phyloP scores from a whole-genome alignment of 2,113 vertebrate genomes.

The Mustelus asterias region DNA sequence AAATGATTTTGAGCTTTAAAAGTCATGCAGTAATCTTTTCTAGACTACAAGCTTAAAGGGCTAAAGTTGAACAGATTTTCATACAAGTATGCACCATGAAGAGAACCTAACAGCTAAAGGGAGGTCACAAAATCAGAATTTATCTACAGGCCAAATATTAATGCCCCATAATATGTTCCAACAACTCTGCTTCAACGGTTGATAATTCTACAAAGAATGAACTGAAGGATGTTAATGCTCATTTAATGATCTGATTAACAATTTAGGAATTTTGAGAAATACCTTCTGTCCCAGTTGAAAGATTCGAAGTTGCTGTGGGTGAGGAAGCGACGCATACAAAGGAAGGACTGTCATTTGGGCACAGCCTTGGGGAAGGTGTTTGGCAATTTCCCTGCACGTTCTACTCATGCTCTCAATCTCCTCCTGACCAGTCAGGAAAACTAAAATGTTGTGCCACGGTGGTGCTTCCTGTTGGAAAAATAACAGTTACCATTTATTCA shows the following conservation, averaged over 20 bases:
- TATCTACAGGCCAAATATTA: background rate
- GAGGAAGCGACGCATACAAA: constrained; percentile 86
- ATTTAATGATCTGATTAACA: background rate
- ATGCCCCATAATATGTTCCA: background rate
- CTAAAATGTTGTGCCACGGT: constrained; percentile 79
- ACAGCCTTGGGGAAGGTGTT: constrained; percentile 77
- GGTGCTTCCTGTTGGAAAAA: constrained; percentile 69
- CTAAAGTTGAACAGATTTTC: background rate
- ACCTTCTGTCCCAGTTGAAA: constrained; percentile 84
- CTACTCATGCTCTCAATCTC: constrained; percentile 92
- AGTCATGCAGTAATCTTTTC: background rate
- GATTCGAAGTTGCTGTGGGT: constrained; percentile 78
- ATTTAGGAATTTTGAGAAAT: constrained; percentile 18
- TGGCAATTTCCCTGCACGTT: constrained; percentile 82
- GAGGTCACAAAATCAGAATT: background rate
- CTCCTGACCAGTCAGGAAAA: constrained; percentile 95
- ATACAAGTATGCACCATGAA: too few species aligned
- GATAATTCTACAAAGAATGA: background rate
- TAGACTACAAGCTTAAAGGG: background rate
- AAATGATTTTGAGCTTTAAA: background rate
- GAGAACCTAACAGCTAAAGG: background rate
- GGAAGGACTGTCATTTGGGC: constrained; percentile 73
- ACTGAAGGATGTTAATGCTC: background rate
- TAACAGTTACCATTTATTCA: background rate
- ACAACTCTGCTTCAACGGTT: too few species aligned